Percentiles rank a stretch among this genome's conserved stretches.
Evolutionary conservation across 2,113 vertebrate species (phyloP).

Genomic region (Morphnarchus princeps): DNA sequence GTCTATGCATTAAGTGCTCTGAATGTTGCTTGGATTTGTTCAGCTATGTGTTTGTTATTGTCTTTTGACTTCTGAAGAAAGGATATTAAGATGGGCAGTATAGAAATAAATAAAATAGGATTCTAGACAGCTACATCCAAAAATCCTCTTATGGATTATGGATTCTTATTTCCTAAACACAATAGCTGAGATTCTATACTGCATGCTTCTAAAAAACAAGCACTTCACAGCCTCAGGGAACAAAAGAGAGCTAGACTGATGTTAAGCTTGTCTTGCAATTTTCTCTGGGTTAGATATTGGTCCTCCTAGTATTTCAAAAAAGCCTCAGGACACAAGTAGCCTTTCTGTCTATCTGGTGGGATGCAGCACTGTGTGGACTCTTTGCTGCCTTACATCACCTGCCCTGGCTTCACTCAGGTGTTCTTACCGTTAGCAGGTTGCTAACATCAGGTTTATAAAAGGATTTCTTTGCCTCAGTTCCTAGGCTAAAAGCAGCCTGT

Average conservation of each 20-base stretch:
- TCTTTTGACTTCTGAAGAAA: slow-evolving; percentile 6
- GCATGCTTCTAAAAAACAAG: accelerated
- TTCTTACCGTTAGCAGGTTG: background rate
- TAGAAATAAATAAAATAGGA: slow-evolving; percentile 29
- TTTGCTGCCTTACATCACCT: background rate
- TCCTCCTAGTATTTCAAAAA: background rate
- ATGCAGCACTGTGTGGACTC: background rate
- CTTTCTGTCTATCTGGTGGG: background rate
- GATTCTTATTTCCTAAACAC: slow-evolving; percentile 28
- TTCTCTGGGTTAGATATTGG: background rate
- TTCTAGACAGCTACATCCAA: background rate
- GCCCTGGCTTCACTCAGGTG: accelerated
- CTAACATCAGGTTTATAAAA: background rate
- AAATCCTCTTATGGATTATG: slow-evolving; percentile 51
- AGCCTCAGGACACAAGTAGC: background rate
- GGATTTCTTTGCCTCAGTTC: background rate
- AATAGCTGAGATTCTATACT: background rate
- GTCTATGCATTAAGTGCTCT: background rate
- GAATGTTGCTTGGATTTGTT: background rate
- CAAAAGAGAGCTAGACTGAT: background rate
- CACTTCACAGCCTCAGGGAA: background rate
- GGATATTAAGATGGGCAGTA: background rate
- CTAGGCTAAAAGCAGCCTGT: background rate
- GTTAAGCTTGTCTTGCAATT: background rate
- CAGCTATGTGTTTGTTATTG: background rate